Conservation (phyloP, 2,888 invertebrate genomes). For the Polietes domitor region DNA sequence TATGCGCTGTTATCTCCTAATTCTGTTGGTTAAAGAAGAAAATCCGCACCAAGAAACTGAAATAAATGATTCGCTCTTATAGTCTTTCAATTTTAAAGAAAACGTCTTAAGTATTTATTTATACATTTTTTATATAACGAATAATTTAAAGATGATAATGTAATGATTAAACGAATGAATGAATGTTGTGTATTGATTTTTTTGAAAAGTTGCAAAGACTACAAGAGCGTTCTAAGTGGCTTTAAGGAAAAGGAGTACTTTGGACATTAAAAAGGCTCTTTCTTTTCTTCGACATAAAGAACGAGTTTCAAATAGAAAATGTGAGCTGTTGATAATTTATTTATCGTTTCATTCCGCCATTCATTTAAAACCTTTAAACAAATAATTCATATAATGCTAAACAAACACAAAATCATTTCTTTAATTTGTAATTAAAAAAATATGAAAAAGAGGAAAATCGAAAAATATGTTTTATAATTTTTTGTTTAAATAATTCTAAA, state of each 20-base stretch:
- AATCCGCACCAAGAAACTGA: conserved; percentile 22
- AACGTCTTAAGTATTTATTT: conserved; percentile 61
- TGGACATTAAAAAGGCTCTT: neutral
- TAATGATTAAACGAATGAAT: conserved; percentile 31
- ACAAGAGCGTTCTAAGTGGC: conserved; percentile 31
- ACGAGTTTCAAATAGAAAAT: neutral
- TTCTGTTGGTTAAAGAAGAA: conserved; percentile 52
- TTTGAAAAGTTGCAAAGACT: conserved; percentile 53
- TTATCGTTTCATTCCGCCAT: conserved; percentile 61
- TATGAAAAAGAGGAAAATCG: conserved; percentile 39
- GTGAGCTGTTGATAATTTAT: conserved; percentile 37
- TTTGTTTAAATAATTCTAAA: conserved; percentile 60
- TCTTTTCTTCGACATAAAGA: neutral
- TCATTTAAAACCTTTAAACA: conserved; percentile 31
- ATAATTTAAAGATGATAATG: conserved; percentile 48
- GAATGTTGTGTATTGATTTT: conserved; percentile 34
- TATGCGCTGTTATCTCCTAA: conserved; percentile 54
- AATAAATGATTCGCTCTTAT: conserved; percentile 61
- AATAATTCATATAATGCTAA: conserved; percentile 21
- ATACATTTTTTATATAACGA: conserved; percentile 51
- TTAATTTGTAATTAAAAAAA: conserved; percentile 41
- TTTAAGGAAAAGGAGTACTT: conserved; percentile 37
- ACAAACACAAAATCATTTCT: conserved; percentile 33
- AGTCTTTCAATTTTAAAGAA: conserved; percentile 66
- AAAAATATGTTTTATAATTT: conserved; percentile 39